Percentiles rank a stretch among this genome's conserved stretches.
Conservation (phyloP, 2,888 invertebrate genomes). For the Poecilus cupreus region DNA sequence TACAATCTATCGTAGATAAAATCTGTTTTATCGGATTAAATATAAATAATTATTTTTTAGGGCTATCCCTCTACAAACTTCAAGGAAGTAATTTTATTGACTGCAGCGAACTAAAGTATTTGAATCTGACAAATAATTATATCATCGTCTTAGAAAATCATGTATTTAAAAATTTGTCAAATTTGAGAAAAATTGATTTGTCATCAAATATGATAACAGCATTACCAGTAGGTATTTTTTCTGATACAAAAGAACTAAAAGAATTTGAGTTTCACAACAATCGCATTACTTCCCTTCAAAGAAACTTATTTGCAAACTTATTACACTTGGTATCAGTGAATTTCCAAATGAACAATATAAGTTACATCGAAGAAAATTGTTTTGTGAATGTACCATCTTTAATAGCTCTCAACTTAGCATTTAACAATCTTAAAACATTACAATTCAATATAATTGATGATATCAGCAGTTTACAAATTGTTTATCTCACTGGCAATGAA, state of each 20-base stretch:
- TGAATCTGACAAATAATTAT: not conserved
- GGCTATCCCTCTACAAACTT: no score
- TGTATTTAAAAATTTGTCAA: not conserved
- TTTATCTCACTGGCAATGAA: not conserved
- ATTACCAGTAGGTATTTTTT: not conserved
- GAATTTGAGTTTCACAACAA: not conserved
- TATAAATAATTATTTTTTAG: no score
- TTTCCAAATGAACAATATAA: not conserved
- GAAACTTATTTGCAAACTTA: not conserved
- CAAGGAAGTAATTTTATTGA: no score
- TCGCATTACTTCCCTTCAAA: not conserved
- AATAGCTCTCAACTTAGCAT: not conserved
- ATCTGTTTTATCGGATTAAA: no score
- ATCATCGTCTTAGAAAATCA: not conserved
- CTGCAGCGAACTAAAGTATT: no score
- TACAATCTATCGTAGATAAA: no score
- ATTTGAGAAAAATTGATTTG: not conserved
- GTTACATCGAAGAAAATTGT: not conserved
- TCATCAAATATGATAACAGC: not conserved
- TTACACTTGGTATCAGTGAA: not conserved
- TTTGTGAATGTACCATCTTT: conserved; percentile 2
- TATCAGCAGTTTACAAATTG: not conserved
- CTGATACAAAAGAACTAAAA: not conserved
- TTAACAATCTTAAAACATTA: not conserved
- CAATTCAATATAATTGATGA: not conserved